A percentile compares a stretch with the other conserved stretches of the same genome.
Conservation (phyloP, 2,888 invertebrate genomes). For the Neoascia interrupta region DNA sequence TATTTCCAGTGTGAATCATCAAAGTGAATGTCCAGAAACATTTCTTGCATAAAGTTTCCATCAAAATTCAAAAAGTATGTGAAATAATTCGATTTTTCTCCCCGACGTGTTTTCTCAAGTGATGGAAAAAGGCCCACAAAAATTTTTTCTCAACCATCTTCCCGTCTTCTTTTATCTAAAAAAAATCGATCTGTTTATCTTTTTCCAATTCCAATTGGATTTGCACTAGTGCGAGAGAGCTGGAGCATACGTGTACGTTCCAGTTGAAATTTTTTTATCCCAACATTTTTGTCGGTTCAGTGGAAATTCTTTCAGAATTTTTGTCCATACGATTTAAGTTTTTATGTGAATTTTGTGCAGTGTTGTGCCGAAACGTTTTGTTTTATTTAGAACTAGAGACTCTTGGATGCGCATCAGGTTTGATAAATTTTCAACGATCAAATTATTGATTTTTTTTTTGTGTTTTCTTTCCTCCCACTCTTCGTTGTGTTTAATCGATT, state of each 20-base stretch:
- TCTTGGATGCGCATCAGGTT: background rate
- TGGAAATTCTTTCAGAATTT: constrained; percentile 19
- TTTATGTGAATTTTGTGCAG: background rate
- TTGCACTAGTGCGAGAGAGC: constrained; percentile 24
- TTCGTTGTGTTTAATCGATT: constrained; percentile 38
- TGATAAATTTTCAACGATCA: background rate
- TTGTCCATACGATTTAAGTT: background rate
- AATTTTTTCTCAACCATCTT: constrained; percentile 13
- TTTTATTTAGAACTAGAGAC: background rate
- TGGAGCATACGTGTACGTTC: background rate
- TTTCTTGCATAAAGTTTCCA: background rate
- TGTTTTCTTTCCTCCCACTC: background rate
- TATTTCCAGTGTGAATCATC: constrained; percentile 2
- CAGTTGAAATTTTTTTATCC: too few relatives aligned
- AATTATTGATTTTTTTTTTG: constrained; percentile 25
- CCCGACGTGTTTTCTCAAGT: too few relatives aligned
- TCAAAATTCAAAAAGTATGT: constrained; percentile 38
- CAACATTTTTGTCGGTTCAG: constrained; percentile 27
- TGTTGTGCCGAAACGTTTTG: background rate
- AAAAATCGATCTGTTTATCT: constrained; percentile 39
- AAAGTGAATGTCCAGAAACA: constrained; percentile 34
- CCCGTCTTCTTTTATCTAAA: background rate
- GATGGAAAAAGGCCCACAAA: constrained; percentile 1
- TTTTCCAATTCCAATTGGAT: constrained; percentile 48
- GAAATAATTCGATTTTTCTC: constrained; percentile 26